Base-by-base conservation (phyloP, 2,888 invertebrate genomes). In the Stictocephala bisonia region DNA sequence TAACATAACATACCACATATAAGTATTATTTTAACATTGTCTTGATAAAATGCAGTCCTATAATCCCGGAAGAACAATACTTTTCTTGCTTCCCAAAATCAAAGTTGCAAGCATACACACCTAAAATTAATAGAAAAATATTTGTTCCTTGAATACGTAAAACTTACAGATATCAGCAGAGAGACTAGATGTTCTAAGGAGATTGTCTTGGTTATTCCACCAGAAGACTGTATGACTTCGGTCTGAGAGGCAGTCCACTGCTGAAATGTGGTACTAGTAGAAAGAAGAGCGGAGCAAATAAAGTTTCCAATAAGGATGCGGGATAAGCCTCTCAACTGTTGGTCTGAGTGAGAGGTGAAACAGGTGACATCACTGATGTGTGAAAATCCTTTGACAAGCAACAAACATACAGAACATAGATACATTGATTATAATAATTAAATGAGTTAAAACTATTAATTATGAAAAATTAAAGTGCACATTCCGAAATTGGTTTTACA, bases 261-360 rank as follows among this genome's bases (percentile, higher is more conserved):
- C n/a, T 60, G 6, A 24, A 60, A 60, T 6, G 40, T 35, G 3
- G 24, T 20, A 7, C 11, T 1, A 40, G 60, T 2, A 7, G 60
- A 35, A 35, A 35, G 72, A 72, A 91, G 84, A 0, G 89, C 87
- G 0, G 90, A 84, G 68, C 86, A 86, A 77, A 94, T 84, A 81
- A 93, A 90, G 79, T 86, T 87, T 0, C 91, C 91, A 69, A 93
- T 86, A 78, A 93, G 85, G 4, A 89, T 85, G 74, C 91, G 87
- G 0, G 91, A 86, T 72, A 90, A 86, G 9, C 95, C 95, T 79
- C 93, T 86, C 41, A 96, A 87, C 82, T 95, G 94, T 0, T 94
- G 95, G 84, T 96, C 96, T 53, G 86, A 84, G 83, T 96, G 95
- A 76, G 86, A 85, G 40, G 90, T 88, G 77, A 91, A 90, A 31